Conservation (phyloP, 2,888 invertebrate species). For the Coremacera marginata region DNA sequence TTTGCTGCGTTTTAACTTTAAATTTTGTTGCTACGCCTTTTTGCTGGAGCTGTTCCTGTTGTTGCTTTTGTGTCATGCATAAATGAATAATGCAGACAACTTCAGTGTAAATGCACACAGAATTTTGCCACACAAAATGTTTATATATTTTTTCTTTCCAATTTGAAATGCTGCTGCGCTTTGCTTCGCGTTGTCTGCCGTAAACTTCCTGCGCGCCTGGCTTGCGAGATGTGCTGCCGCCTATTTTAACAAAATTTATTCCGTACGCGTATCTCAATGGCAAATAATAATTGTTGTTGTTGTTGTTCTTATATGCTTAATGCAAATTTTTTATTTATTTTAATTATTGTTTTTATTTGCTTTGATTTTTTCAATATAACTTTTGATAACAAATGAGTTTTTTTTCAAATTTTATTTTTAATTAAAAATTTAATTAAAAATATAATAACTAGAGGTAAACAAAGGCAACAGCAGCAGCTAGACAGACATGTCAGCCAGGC, state of each 20-base stretch:
- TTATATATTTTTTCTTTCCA: neutral
- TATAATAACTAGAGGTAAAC: neutral
- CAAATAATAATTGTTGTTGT: conserved; percentile 1
- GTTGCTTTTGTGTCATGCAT: conserved; percentile 6
- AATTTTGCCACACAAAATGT: neutral
- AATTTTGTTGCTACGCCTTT: neutral
- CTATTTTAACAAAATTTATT: conserved; percentile 13
- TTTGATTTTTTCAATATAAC: neutral
- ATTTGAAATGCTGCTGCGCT: conserved; percentile 6
- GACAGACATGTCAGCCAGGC: no score
- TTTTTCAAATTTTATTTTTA: neutral
- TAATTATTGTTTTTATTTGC: neutral
- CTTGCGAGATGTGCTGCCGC: neutral
- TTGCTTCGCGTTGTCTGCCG: neutral
- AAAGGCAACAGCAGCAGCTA: neutral
- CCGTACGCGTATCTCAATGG: conserved; percentile 27
- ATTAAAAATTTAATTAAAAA: neutral
- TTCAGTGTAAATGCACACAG: neutral
- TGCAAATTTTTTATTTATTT: neutral
- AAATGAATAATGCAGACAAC: conserved; percentile 21
- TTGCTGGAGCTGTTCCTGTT: neutral
- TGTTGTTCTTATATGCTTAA: neutral
- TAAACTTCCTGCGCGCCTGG: conserved; percentile 20
- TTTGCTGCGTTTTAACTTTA: neutral
- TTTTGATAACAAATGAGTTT: neutral